A percentile compares a stretch with the other conserved stretches of the same genome.
Evolutionary conservation across 1,140 invertebrate genomes (phyloP).

Genomic region (Gryllus bimaculatus): DNA sequence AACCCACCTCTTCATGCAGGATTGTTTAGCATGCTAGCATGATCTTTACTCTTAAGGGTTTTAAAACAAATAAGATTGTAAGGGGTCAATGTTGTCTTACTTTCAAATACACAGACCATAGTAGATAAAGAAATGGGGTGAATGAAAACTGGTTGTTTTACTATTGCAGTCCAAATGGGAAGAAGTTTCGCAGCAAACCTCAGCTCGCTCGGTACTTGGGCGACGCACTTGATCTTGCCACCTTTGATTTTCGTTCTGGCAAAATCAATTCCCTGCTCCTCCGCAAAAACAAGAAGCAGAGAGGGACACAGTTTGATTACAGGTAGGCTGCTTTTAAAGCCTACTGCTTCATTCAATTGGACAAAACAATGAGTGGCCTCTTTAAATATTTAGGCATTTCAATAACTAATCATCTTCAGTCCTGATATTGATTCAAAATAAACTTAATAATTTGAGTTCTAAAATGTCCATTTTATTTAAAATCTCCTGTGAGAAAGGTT

Average conservation of each 20-base stretch:
- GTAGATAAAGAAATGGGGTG: background rate
- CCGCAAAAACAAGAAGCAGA: slow-evolving; percentile 53
- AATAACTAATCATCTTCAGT: no score
- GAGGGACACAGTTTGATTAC: slow-evolving; percentile 52
- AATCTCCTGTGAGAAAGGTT: no score
- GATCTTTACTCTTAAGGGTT: background rate
- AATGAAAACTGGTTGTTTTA: slow-evolving; percentile 14
- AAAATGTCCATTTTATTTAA: no score
- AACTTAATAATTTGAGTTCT: no score
- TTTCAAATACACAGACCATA: background rate
- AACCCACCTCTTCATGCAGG: background rate
- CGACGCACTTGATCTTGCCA: slow-evolving; percentile 66
- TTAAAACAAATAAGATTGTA: background rate
- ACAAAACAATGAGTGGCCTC: background rate
- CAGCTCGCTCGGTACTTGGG: slow-evolving; percentile 68
- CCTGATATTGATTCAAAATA: no score
- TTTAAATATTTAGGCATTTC: background rate
- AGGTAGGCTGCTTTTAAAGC: slow-evolving; percentile 33
- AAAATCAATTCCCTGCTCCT: slow-evolving; percentile 54
- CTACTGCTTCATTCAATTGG: slow-evolving; percentile 1
- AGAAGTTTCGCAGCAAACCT: slow-evolving; percentile 71
- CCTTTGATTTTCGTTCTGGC: slow-evolving; percentile 74
- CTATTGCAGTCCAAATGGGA: slow-evolving; percentile 57
- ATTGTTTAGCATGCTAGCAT: background rate
- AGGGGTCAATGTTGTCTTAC: background rate